Evolutionary conservation across 1,140 invertebrate genomes (phyloP).

Genomic region (Agrilus planipennis): DNA sequence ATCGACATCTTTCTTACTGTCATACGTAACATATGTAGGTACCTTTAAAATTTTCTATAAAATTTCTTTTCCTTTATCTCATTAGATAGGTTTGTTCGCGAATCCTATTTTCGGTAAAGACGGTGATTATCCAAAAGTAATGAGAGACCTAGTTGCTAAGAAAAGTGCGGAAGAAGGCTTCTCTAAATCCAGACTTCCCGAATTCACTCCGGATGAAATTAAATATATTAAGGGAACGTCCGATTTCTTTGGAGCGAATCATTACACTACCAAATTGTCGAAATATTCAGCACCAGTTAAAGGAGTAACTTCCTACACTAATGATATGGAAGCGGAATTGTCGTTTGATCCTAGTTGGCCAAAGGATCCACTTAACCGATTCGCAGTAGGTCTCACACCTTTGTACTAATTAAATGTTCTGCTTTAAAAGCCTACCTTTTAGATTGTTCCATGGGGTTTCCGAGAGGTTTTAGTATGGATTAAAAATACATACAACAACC

Average conservation of each 20-base stretch:
- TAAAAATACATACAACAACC: constrained; percentile 50
- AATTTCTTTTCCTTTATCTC: too few relatives aligned
- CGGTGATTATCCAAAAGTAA: constrained; percentile 48
- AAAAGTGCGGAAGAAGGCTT: constrained; percentile 39
- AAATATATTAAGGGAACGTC: constrained; percentile 33
- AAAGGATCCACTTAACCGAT: constrained; percentile 14
- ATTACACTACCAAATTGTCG: constrained; percentile 35
- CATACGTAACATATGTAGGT: too few relatives aligned
- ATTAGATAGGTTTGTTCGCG: constrained; percentile 50
- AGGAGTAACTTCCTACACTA: neutral
- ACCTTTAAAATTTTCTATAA: too few relatives aligned
- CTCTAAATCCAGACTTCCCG: constrained; percentile 42
- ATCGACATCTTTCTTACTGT: too few relatives aligned
- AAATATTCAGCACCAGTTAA: neutral
- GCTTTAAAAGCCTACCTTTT: neutral
- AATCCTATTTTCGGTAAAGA: constrained; percentile 45
- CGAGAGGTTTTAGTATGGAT: constrained; percentile 55
- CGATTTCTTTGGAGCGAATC: constrained; percentile 40
- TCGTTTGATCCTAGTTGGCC: constrained; percentile 22
- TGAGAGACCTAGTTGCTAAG: constrained; percentile 40
- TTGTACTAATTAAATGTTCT: neutral
- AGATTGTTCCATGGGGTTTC: constrained; percentile 51
- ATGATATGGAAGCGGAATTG: constrained; percentile 18
- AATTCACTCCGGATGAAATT: constrained; percentile 41
- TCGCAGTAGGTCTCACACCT: constrained; percentile 27